These are phyloP conservation scores for Autographa pulchrina DNA, from an alignment of 2,888 invertebrate genomes.

Conservation along the genomic window DNA sequence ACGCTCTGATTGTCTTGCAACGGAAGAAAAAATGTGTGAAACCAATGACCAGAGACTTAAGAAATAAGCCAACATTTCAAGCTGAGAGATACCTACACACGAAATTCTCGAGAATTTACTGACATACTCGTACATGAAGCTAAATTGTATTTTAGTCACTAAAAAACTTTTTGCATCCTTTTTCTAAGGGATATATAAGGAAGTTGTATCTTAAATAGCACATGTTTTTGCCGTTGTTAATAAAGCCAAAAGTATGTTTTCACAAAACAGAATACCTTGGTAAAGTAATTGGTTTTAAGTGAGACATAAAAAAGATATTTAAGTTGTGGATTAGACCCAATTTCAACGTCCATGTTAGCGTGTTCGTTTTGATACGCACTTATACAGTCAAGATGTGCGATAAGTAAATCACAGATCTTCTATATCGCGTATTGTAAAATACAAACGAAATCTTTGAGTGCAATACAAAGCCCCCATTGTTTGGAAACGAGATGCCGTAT, in stretches of 20 bases:
- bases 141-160: background rate
- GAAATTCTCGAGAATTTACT: background rate
- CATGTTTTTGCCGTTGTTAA: conserved; percentile 10
- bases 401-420: conserved; percentile 63
- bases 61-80: conserved; percentile 39
- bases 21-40: conserved; percentile 68
- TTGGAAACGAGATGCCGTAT: conserved; percentile 68
- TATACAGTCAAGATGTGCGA: conserved; percentile 54
- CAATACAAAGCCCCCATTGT: conserved; percentile 77
- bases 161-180: background rate
- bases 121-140: background rate
- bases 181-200: background rate
- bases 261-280: conserved; percentile 21
- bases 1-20: conserved; percentile 77
- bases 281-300: background rate
- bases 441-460: conserved; percentile 72
- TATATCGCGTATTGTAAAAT: conserved; percentile 65
- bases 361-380: conserved; percentile 44
- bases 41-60: conserved; percentile 67
- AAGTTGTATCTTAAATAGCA: conserved; percentile 26
- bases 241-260: conserved; percentile 19
- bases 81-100: background rate
- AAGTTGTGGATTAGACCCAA: background rate
- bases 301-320: conserved; percentile 1
- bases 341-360: background rate